A percentile compares a stretch with the other conserved stretches of the same genome.
phyloP scores from a whole-genome alignment of 2,113 vertebrate species.

The Archocentrus centrarchus region DNA sequence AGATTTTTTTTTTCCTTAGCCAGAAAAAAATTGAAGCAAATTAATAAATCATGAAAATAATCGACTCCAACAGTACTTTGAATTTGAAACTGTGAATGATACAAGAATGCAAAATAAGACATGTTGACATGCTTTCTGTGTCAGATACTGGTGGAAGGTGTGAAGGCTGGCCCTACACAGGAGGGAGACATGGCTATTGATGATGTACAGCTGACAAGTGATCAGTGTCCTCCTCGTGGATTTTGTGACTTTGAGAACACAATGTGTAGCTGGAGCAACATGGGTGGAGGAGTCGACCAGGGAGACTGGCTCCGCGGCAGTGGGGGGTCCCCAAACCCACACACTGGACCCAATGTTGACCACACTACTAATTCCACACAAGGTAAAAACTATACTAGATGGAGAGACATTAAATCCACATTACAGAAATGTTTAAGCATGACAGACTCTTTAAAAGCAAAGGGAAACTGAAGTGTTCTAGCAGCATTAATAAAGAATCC shows the following conservation, averaged over 20 bases:
- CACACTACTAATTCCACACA: slow-evolving; percentile 77
- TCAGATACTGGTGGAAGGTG: slow-evolving; percentile 80
- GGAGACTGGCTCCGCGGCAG: slow-evolving; percentile 76
- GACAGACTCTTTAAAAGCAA: neutral
- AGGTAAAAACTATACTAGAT: slow-evolving; percentile 22
- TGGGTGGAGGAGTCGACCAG: slow-evolving; percentile 63
- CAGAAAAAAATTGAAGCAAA: neutral
- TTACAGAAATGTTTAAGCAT: neutral
- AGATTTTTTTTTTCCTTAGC: neutral
- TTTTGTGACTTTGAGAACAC: slow-evolving; percentile 79
- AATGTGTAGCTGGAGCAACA: slow-evolving; percentile 78
- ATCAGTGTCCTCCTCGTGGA: slow-evolving; percentile 63
- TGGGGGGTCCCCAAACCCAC: slow-evolving; percentile 59
- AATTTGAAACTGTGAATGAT: neutral
- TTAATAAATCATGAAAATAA: neutral
- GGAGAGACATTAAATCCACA: neutral
- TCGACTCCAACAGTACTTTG: neutral
- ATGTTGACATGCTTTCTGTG: neutral
- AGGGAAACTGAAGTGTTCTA: neutral
- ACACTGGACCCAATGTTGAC: slow-evolving; percentile 74
- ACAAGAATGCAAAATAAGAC: neutral
- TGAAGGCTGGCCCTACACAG: slow-evolving; percentile 59
- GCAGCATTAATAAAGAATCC: neutral
- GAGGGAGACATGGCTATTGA: slow-evolving; percentile 79
- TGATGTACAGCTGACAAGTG: slow-evolving; percentile 69